phyloP scores from a whole-genome alignment of 2,888 invertebrate species.

The Harmothoe impar region DNA sequence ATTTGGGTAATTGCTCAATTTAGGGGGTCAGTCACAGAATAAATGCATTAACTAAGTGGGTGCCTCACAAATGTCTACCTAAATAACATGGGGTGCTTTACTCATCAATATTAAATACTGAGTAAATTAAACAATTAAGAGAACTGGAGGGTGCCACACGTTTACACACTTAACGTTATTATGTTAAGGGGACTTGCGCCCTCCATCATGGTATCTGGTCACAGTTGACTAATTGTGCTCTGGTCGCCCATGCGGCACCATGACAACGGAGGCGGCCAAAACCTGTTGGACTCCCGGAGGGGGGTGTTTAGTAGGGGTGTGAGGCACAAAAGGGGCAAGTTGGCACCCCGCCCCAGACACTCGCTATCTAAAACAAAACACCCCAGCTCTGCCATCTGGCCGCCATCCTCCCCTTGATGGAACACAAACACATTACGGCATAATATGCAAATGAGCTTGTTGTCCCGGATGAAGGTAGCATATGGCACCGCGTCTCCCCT shows the following conservation, averaged over 20 bases:
- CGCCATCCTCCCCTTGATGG: not conserved
- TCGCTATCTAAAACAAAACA: constrained; percentile 13
- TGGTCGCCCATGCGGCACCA: not conserved
- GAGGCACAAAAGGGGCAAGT: not conserved
- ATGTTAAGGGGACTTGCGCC: not conserved
- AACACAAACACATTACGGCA: constrained; percentile 7
- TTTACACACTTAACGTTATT: not conserved
- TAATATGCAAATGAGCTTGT: constrained; percentile 44
- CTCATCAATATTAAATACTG: not conserved
- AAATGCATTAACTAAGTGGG: too few species aligned
- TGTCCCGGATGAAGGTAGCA: constrained; percentile 5
- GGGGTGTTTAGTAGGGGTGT: not conserved
- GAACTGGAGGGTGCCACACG: not conserved
- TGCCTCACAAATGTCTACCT: too few species aligned
- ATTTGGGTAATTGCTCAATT: too few species aligned
- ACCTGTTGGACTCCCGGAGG: not conserved
- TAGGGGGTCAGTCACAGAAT: too few species aligned
- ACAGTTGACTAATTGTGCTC: not conserved
- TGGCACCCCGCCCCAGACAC: not conserved
- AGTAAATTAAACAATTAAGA: not conserved
- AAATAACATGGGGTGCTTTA: too few species aligned
- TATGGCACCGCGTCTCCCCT: not conserved
- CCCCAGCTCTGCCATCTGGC: not conserved
- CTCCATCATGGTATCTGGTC: not conserved
- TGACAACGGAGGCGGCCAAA: not conserved